These are phyloP conservation scores for Catamblyrhynchus diadema DNA, from an alignment of 2,797 vertebrate genomes.

Conservation along the genomic window DNA sequence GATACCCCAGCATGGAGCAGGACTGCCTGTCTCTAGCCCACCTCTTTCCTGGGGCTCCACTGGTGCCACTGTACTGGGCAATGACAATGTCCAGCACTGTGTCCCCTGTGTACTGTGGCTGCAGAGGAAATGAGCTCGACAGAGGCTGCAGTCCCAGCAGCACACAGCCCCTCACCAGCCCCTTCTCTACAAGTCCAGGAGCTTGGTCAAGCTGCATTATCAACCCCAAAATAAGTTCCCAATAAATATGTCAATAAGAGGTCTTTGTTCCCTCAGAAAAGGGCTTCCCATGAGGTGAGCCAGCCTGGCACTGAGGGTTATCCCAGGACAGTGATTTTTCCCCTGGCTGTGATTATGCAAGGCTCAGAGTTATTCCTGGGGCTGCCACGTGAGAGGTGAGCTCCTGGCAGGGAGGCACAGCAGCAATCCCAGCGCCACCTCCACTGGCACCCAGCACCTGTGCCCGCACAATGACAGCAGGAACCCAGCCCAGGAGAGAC, in stretches of 20 bases:
- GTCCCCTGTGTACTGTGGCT: background rate
- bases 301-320: background rate
- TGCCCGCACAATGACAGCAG: background rate
- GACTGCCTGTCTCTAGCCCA: background rate
- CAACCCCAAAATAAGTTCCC: constrained; percentile 47
- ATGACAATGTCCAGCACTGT: background rate
- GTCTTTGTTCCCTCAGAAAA: constrained; percentile 48
- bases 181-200: background rate
- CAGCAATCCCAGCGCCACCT: background rate
- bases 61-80: background rate
- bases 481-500: background rate
- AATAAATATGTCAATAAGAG: constrained; percentile 17
- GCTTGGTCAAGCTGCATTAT: background rate
- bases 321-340: background rate
- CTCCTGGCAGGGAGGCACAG: background rate
- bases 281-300: constrained; percentile 31
- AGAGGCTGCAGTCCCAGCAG: accelerated
- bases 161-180: background rate
- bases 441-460: background rate
- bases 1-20: background rate
- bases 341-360: background rate
- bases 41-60: background rate
- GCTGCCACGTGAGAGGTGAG: background rate
- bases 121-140: accelerated
- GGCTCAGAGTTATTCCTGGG: background rate